Percentiles rank a stretch among this genome's conserved stretches.
These are phyloP conservation scores for Dendrophyllia cribrosa DNA, from an alignment of 64 coral and sea anemone genomes.

Conservation along the genomic window DNA sequence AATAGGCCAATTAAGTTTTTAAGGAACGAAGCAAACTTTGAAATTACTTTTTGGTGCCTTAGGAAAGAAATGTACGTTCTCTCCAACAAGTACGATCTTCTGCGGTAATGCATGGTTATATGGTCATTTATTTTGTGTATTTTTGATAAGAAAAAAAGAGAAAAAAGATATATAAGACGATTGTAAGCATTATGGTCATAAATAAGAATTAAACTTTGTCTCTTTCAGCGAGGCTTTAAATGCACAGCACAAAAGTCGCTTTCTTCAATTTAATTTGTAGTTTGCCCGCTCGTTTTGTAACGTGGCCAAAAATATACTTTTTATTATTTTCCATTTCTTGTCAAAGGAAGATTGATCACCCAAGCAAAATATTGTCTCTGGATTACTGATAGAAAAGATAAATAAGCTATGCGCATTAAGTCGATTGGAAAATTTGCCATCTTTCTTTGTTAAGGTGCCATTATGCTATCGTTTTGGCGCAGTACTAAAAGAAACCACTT, in stretches of 20 bases:
- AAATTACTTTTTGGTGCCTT: conserved; percentile 40
- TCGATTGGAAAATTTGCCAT: not conserved
- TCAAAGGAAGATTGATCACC: conserved; percentile 33
- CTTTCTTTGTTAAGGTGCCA: not conserved
- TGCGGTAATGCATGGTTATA: not conserved
- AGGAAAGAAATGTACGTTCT: not conserved
- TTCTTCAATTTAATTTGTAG: not conserved
- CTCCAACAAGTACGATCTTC: not conserved
- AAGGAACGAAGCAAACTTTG: conserved; percentile 36
- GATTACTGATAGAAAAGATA: conserved; percentile 18
- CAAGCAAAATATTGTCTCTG: conserved; percentile 31
- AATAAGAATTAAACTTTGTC: not conserved
- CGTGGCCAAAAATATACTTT: not conserved
- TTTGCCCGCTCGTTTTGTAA: not conserved
- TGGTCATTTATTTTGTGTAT: not conserved
- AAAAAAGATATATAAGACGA: not conserved
- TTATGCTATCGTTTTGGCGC: not conserved
- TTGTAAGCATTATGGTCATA: not conserved
- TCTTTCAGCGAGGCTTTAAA: not conserved
- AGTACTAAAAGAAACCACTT: not conserved
- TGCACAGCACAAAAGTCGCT: not conserved
- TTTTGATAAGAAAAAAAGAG: not conserved
- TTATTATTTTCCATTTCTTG: conserved; percentile 6
- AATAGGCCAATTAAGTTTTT: conserved; percentile 58
- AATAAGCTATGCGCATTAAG: not conserved